Evolutionary conservation across 2,888 invertebrate species (phyloP).

Genomic region (Gnatocerus cornutus): DNA sequence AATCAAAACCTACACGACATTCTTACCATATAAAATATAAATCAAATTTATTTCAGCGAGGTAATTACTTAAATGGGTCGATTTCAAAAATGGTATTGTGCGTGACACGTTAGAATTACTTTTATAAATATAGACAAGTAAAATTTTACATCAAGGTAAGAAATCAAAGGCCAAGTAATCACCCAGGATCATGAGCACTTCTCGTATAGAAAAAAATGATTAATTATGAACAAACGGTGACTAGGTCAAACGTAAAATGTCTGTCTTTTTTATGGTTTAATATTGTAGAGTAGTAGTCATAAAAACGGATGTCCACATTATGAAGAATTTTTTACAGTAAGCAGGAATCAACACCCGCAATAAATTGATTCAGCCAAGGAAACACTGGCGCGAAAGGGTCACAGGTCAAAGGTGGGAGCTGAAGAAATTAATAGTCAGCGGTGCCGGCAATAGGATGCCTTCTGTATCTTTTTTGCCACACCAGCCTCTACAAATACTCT

Average conservation of each 20-base stretch:
- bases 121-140: conserved; percentile 13
- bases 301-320: background rate
- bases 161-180: conserved; percentile 12
- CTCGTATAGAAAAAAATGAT: background rate
- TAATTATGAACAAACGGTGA: too few species aligned
- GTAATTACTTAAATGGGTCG: conserved; percentile 16
- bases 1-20: background rate
- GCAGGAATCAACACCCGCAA: conserved; percentile 20
- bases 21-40: conserved; percentile 5
- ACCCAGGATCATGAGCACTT: background rate
- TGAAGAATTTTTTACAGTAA: conserved; percentile 5
- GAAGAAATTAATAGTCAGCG: conserved; percentile 33
- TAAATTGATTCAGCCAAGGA: conserved; percentile 25
- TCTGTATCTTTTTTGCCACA: conserved; percentile 24
- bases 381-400: conserved; percentile 26
- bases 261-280: too few species aligned
- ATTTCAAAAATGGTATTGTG: conserved; percentile 23
- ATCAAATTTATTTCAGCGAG: conserved; percentile 6
- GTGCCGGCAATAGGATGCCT: conserved; percentile 14
- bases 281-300: background rate
- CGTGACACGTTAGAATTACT: conserved; percentile 24
- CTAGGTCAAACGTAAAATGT: too few species aligned
- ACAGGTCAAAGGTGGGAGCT: conserved; percentile 34
- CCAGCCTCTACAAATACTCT: conserved; percentile 1
- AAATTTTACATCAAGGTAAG: conserved; percentile 11